phyloP scores from a whole-genome alignment of 2,888 invertebrate genomes.

The Andrena trimmerana region DNA sequence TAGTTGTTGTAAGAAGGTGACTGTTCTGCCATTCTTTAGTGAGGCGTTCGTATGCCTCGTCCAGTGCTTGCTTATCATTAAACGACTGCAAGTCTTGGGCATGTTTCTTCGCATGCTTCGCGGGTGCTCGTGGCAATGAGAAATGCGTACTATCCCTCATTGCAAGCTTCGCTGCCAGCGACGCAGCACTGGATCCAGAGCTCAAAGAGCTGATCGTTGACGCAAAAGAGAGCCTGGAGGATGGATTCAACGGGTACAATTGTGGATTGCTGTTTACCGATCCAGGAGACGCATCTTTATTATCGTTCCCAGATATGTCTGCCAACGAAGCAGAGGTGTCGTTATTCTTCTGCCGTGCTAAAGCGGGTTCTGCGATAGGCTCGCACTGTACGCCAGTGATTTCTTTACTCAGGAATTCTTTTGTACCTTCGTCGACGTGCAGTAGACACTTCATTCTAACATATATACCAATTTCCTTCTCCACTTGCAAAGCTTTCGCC shows the following conservation, averaged over 20 bases:
- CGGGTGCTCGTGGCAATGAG: conserved; percentile 74
- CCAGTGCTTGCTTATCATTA: conserved; percentile 54
- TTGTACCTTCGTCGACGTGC: conserved; percentile 78
- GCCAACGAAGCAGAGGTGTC: conserved; percentile 78
- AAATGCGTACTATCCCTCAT: conserved; percentile 71
- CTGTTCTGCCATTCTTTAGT: conserved; percentile 81
- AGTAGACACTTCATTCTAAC: conserved; percentile 78
- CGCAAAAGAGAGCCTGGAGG: conserved; percentile 76
- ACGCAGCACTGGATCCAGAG: conserved; percentile 79
- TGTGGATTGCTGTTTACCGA: conserved; percentile 80
- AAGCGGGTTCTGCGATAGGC: conserved; percentile 52
- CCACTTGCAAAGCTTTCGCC: conserved; percentile 70
- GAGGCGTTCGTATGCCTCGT: conserved; percentile 72
- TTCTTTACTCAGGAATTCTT: conserved; percentile 78
- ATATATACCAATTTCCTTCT: conserved; percentile 77
- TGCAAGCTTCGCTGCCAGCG: conserved; percentile 69
- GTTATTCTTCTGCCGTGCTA: conserved; percentile 65
- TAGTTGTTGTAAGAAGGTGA: conserved; percentile 68
- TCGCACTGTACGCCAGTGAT: conserved; percentile 77
- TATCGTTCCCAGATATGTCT: conserved; percentile 81
- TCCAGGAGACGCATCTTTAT: conserved; percentile 80
- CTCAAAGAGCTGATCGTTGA: conserved; percentile 80
- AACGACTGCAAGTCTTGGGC: conserved; percentile 36
- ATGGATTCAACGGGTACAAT: conserved; percentile 68
- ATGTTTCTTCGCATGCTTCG: conserved; percentile 75